phyloP scores from a whole-genome alignment of 2,113 vertebrate genomes.

The Rutilus rutilus region DNA sequence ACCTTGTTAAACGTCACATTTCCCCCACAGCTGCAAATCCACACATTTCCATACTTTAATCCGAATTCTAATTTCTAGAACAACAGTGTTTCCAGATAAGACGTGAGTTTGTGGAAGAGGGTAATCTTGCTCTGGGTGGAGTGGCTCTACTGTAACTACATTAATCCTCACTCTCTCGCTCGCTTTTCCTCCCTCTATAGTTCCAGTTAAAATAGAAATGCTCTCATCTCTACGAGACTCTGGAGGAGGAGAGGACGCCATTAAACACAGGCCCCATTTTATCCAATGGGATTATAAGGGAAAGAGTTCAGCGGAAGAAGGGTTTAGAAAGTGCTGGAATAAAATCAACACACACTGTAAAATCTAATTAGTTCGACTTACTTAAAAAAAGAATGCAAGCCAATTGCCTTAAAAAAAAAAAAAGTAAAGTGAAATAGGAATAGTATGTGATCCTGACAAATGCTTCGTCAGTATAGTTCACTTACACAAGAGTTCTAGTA shows the following conservation, averaged over 20 bases:
- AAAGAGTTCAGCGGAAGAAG: slow-evolving; percentile 60
- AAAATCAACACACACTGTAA: neutral
- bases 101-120: neutral
- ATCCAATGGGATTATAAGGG: slow-evolving; percentile 64
- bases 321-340: slow-evolving; percentile 35
- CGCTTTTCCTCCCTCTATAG: neutral
- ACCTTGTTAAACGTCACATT: neutral
- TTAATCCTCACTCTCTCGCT: slow-evolving; percentile 41
- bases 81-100: slow-evolving; percentile 8
- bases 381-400: too few species aligned
- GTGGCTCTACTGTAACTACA: slow-evolving; percentile 48
- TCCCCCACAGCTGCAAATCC: slow-evolving; percentile 4
- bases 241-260: slow-evolving; percentile 23
- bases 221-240: slow-evolving; percentile 44
- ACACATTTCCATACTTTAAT: slow-evolving; percentile 16
- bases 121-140: slow-evolving; percentile 50
- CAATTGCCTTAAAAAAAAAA: too few species aligned
- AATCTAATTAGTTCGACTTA: too few species aligned
- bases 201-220: slow-evolving; percentile 29
- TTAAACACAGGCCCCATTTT: slow-evolving; percentile 62
- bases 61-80: slow-evolving; percentile 12
- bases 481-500: too few species aligned
- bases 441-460: too few species aligned
- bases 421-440: too few species aligned
- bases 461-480: too few species aligned